Conservation (phyloP, 1,140 invertebrate genomes). For the Sesamia nonagrioides region DNA sequence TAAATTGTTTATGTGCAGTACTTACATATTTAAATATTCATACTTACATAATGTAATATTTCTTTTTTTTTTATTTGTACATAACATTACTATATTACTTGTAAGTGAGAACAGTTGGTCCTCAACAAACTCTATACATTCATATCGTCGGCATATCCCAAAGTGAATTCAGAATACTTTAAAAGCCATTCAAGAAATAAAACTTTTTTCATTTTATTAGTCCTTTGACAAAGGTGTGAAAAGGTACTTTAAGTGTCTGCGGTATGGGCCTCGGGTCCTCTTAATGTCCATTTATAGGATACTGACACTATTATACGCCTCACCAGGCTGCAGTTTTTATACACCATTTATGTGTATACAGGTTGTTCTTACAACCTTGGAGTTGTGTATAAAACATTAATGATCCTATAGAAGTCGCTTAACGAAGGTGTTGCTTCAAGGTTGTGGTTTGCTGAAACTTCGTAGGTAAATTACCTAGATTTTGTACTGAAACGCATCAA, state of each 20-base stretch:
- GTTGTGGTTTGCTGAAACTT: no score
- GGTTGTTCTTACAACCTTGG: neutral
- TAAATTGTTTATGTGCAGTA: no score
- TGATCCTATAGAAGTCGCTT: neutral
- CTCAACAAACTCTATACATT: neutral
- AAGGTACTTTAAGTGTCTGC: constrained; percentile 22
- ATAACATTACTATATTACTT: neutral
- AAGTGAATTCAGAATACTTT: constrained; percentile 27
- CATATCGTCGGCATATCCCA: neutral
- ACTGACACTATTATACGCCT: constrained; percentile 28
- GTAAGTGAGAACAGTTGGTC: neutral
- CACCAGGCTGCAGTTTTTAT: constrained; percentile 20
- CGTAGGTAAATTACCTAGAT: no score
- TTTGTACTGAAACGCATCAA: no score
- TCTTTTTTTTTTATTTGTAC: no score
- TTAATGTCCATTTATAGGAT: constrained; percentile 25
- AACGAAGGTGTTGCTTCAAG: no score
- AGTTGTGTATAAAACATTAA: neutral
- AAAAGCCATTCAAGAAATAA: constrained; percentile 23
- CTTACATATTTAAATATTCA: no score
- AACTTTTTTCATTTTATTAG: constrained; percentile 35
- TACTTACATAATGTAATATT: no score
- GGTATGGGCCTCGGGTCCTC: constrained; percentile 12
- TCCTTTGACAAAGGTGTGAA: constrained; percentile 37
- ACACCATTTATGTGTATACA: constrained; percentile 18